Evolutionary conservation across 37 sponge, comb jelly and placozoan species (phyloP).

Genomic region (Aphrocallistes beatrix): DNA sequence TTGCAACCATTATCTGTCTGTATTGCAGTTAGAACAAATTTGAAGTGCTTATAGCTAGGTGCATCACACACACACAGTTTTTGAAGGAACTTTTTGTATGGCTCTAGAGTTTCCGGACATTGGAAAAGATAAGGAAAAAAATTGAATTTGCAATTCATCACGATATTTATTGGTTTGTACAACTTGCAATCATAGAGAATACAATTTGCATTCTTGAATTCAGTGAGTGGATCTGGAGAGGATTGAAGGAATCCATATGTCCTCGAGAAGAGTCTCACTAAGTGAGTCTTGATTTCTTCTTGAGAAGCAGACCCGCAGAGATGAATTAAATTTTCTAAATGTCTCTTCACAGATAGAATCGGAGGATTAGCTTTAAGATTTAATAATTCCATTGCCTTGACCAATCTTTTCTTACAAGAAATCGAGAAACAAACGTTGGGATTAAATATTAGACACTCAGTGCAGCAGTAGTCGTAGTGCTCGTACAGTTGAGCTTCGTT

Average conservation of each 20-base stretch:
- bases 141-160: background rate
- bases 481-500: background rate
- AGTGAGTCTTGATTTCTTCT: background rate
- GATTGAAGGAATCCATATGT: background rate
- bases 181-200: background rate
- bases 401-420: too few species aligned
- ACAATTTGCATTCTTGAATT: background rate
- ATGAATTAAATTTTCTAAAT: background rate
- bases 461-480: conserved; percentile 15
- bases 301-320: background rate
- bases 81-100: background rate
- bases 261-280: background rate
- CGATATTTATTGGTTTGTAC: background rate
- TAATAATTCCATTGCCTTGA: background rate
- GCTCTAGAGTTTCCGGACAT: background rate
- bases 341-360: background rate
- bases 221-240: background rate
- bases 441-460: background rate
- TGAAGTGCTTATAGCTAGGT: background rate
- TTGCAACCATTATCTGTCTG: background rate
- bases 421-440: background rate
- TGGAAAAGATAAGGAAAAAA: background rate
- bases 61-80: background rate
- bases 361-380: background rate
- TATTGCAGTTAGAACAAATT: background rate